phyloP scores from a whole-genome alignment of 2,797 vertebrate genomes.

The Argya squamiceps region DNA sequence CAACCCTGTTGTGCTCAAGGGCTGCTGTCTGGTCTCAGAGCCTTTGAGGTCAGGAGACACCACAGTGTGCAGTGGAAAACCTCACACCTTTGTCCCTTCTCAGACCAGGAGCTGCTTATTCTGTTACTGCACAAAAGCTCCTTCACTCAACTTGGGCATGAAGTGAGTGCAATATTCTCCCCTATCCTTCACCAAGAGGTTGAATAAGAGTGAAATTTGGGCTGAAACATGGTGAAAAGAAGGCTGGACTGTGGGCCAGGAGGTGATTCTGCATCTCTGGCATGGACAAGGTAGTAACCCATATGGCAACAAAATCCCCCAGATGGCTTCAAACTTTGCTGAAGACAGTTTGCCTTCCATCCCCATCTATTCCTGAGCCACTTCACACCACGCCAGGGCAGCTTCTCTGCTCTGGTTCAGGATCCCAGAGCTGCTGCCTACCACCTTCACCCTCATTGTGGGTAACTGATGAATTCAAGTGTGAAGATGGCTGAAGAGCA shows the following conservation, averaged over 20 bases:
- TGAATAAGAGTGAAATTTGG: not conserved
- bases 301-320: not conserved
- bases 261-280: not conserved
- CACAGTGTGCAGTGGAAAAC: not conserved
- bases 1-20: not conserved
- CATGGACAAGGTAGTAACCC: not conserved
- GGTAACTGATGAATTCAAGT: not conserved
- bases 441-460: not conserved
- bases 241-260: not conserved
- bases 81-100: not conserved
- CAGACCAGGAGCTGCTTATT: not conserved
- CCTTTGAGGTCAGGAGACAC: not conserved
- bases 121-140: not conserved
- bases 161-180: accelerated
- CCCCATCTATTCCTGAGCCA: not conserved
- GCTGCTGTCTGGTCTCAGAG: not conserved
- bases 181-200: not conserved
- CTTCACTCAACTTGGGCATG: not conserved
- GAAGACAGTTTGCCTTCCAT: not conserved
- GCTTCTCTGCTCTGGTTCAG: not conserved
- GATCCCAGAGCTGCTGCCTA: not conserved
- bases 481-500: not conserved
- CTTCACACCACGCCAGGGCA: not conserved
- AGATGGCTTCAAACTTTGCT: not conserved
- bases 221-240: not conserved